Base-by-base conservation (phyloP, 2,113 vertebrate genomes). In the Ctenomys sociabilis region DNA sequence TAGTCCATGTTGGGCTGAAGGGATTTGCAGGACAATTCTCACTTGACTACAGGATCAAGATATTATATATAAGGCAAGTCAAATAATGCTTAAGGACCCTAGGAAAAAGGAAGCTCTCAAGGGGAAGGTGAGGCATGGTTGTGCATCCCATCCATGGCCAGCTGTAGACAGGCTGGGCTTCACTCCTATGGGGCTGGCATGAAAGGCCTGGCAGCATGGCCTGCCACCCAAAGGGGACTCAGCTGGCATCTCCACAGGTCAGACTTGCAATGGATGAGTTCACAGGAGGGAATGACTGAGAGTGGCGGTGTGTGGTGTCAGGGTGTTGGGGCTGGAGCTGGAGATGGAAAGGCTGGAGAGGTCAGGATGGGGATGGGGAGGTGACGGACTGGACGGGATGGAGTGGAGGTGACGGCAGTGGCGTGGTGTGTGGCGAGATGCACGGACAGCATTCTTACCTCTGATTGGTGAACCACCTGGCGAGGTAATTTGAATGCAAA, bases 391-490 rank as follows among this genome's bases (percentile, higher is more conserved):
- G 97, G 93, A 98, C 97, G 88, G 98, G 96, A 99, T 98, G 99
- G 95, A 98, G 98, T 98, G 98, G 98, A 78, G 94, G 96, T 98
- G 98, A 98, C 96, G 85, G 98, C 98, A 98, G 98, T 97, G 97
- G 96, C 10, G 77, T 66, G 97, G 96, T 7, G 77, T 4, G 95
- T 96, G 94, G 97, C 32, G 95, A 93, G 98, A 98, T 98, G 98
- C 98, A 99, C 98, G 98, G 98, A 98, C 98, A 98, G 99, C 99
- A 99, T 99, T 99, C 99, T 99, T 99, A 99, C 99, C 99, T 99
- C 99, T 99, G 99, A 99, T 99, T 98, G 99, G 99, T 99, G 99
- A 99, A 99, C 99, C 99, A 99, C 99, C 99, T 99, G 99, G 99
- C 98, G 99, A 99, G 99, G 99, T 99, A 99, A 99, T 99, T 98